Percentiles rank a stretch among this genome's conserved stretches.
These are phyloP conservation scores for Litoditis marina DNA, from an alignment of 2,888 invertebrate genomes.

Conservation along the genomic window DNA sequence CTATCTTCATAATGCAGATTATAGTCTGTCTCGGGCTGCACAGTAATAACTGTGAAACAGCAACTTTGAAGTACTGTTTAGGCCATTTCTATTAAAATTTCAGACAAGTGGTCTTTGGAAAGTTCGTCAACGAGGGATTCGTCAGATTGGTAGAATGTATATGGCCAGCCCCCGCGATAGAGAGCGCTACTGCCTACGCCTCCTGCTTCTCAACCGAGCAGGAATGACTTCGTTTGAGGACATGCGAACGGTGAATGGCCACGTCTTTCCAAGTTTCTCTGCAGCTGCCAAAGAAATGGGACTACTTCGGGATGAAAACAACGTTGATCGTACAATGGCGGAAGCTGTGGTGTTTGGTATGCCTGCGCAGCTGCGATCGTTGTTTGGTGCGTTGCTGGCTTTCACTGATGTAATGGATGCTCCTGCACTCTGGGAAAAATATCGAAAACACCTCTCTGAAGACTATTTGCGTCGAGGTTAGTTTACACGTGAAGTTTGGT, in stretches of 20 bases:
- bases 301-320: neutral
- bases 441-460: slow-evolving; percentile 4
- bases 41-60: no score
- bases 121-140: no score
- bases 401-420: slow-evolving; percentile 7
- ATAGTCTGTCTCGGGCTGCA: no score
- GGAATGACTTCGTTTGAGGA: neutral
- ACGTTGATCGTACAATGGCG: slow-evolving; percentile 1
- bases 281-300: slow-evolving; percentile 3
- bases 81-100: no score
- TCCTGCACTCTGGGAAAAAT: slow-evolving; percentile 12
- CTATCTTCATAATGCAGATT: no score
- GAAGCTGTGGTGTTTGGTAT: slow-evolving; percentile 14
- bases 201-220: neutral
- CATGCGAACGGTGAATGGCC: neutral
- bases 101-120: no score
- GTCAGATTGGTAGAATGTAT: slow-evolving; percentile 1
- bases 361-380: slow-evolving; percentile 15
- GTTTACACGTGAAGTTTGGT: no score
- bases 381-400: slow-evolving; percentile 10
- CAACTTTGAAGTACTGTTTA: no score
- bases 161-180: neutral
- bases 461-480: slow-evolving; percentile 1
- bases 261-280: neutral
- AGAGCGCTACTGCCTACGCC: slow-evolving; percentile 3